Evolutionary conservation across 2,797 vertebrate species (phyloP).

Genomic region (Antennarius maculatus): DNA sequence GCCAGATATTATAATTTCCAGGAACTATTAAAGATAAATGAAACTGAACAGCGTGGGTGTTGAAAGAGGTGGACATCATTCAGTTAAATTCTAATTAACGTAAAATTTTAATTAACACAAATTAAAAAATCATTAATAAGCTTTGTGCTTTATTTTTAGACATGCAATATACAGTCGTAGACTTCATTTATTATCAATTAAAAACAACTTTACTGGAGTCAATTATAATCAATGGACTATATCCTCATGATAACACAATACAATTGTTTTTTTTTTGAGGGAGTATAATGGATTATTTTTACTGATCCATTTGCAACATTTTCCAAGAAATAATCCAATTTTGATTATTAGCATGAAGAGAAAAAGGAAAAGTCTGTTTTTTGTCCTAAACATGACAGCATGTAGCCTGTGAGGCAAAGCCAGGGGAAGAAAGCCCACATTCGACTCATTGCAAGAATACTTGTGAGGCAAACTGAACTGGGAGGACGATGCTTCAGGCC

Average conservation of each 20-base stretch:
- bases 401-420: conserved; percentile 5
- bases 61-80: conserved; percentile 34
- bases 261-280: background rate
- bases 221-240: background rate
- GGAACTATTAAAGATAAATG: conserved; percentile 53
- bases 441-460: background rate
- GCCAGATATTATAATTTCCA: conserved; percentile 41
- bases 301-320: background rate
- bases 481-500: background rate
- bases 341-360: no score
- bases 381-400: background rate
- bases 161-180: conserved; percentile 17
- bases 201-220: conserved; percentile 21
- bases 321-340: background rate
- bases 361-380: no score
- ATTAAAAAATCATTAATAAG: conserved; percentile 8
- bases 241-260: background rate
- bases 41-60: conserved; percentile 59
- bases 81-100: conserved; percentile 23
- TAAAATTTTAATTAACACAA: conserved; percentile 22
- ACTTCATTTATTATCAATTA: conserved; percentile 22
- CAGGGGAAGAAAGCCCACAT: background rate
- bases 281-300: background rate
- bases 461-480: background rate
- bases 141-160: conserved; percentile 20